phyloP scores from a whole-genome alignment of 1,140 invertebrate genomes.

The Maniola jurtina region DNA sequence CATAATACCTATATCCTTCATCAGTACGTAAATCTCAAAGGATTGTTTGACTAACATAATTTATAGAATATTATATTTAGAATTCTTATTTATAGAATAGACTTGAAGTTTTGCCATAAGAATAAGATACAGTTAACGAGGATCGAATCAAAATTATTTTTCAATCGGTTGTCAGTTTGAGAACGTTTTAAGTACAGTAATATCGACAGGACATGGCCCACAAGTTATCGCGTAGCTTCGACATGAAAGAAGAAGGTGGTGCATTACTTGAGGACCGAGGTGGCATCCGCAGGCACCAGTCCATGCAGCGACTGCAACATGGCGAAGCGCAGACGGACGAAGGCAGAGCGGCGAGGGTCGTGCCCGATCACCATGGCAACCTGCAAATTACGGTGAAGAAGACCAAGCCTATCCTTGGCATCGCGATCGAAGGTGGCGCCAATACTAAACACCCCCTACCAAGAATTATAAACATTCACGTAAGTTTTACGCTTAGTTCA shows the following conservation, averaged over 20 bases:
- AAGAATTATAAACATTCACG: slow-evolving; percentile 97
- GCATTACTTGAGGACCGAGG: slow-evolving; percentile 82
- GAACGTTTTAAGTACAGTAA: slow-evolving; percentile 33
- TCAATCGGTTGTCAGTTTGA: slow-evolving; percentile 24
- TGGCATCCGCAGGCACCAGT: slow-evolving; percentile 82
- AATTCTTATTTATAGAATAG: slow-evolving; percentile 12
- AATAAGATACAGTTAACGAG: not conserved
- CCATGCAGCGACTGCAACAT: slow-evolving; percentile 84
- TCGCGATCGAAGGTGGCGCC: slow-evolving; percentile 97
- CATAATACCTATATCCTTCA: slow-evolving; percentile 32
- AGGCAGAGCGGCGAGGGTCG: slow-evolving; percentile 83
- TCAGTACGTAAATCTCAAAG: not conserved
- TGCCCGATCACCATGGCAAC: slow-evolving; percentile 91
- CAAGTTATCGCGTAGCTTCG: slow-evolving; percentile 90
- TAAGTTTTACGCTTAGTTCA: slow-evolving; percentile 74
- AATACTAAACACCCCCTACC: slow-evolving; percentile 96
- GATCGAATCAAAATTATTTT: not conserved
- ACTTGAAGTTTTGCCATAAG: not conserved
- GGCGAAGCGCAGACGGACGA: slow-evolving; percentile 80
- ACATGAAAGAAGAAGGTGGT: slow-evolving; percentile 91
- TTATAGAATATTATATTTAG: not conserved
- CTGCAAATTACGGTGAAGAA: slow-evolving; percentile 93
- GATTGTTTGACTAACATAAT: not conserved
- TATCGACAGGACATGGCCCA: slow-evolving; percentile 86
- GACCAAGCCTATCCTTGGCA: slow-evolving; percentile 95